Conservation (phyloP, 2,797 vertebrate genomes). For the Pachyuromys duprasi region DNA sequence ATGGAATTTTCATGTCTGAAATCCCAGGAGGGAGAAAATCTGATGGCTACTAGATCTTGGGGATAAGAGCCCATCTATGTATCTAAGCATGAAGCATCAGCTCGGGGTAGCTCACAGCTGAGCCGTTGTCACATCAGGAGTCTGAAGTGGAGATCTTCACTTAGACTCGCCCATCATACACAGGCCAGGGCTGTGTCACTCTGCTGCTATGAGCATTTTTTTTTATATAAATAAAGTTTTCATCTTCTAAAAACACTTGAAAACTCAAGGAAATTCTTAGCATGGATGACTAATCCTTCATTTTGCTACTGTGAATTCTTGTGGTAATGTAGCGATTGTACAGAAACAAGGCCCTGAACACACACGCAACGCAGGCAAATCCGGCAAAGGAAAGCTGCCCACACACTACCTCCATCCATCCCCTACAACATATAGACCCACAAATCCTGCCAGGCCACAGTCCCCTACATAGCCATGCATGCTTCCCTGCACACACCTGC, state of each 20-base stretch:
- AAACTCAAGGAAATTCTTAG: background rate
- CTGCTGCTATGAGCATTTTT: background rate
- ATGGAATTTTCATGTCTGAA: background rate
- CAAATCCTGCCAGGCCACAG: background rate
- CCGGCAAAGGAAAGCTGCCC: background rate
- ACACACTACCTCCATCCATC: background rate
- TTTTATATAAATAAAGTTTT: background rate
- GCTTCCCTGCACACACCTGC: background rate
- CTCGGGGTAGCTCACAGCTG: background rate
- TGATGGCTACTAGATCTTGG: background rate
- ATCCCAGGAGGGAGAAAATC: background rate
- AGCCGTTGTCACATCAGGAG: background rate
- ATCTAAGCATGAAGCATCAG: background rate
- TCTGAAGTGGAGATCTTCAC: background rate
- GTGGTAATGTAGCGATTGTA: background rate
- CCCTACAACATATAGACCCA: background rate
- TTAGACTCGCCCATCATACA: background rate
- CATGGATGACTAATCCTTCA: background rate
- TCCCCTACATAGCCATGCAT: rapidly evolving
- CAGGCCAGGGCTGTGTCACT: background rate
- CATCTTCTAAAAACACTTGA: background rate
- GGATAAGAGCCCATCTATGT: background rate
- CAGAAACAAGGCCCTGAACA: background rate
- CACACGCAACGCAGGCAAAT: background rate
- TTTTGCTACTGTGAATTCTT: background rate